Evolutionary conservation across 2,113 vertebrate genomes (phyloP).

Genomic region (Shinisaurus crocodilurus): DNA sequence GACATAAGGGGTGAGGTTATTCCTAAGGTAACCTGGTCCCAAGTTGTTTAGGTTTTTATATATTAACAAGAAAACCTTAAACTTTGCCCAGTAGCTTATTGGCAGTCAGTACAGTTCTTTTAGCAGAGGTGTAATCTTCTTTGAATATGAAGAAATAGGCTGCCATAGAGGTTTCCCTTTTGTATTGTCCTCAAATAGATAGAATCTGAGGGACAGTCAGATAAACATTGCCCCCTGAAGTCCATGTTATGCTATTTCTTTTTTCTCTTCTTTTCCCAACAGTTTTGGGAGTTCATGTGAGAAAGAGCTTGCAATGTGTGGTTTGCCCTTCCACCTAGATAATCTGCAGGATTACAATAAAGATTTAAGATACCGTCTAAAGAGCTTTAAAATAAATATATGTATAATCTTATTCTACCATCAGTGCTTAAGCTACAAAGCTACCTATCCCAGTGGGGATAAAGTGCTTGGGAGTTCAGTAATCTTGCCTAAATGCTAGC

Average conservation of each 20-base stretch:
- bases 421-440: not conserved
- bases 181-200: not conserved
- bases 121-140: too few relatives aligned
- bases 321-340: not conserved
- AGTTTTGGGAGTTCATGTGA: not conserved
- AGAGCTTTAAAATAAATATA: not conserved
- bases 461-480: not conserved
- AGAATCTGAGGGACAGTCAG: not conserved
- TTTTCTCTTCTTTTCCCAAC: not conserved
- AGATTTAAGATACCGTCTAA: not conserved
- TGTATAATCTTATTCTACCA: not conserved
- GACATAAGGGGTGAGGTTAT: too few relatives aligned
- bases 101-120: too few relatives aligned
- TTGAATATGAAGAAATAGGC: not conserved
- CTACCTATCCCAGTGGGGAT: not conserved
- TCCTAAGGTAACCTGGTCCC: too few relatives aligned
- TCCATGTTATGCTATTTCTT: not conserved
- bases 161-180: not conserved
- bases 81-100: too few relatives aligned
- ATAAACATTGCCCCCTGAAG: slow-evolving; percentile 32
- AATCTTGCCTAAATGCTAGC: not conserved
- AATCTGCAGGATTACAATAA: slow-evolving; percentile 11
- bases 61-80: too few relatives aligned
- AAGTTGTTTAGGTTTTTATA: too few relatives aligned
- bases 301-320: not conserved